phyloP scores from a whole-genome alignment of 2,797 vertebrate species.

The Macropodus opercularis region DNA sequence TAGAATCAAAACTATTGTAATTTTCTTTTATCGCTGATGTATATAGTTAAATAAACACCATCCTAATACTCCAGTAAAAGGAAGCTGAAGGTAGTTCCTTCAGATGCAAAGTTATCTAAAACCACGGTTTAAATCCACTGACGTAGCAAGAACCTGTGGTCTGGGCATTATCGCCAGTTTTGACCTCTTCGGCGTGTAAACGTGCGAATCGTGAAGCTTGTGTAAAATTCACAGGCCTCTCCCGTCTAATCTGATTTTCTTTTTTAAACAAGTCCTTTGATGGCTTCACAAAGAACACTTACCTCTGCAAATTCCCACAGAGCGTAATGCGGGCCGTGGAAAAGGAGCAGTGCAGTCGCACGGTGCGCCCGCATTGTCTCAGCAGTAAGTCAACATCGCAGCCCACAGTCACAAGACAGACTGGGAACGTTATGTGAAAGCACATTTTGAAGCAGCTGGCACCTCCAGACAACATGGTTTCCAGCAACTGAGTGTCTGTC shows the following conservation, averaged over 20 bases:
- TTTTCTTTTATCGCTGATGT: no score
- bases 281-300: constrained; percentile 47
- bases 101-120: no score
- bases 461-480: no score
- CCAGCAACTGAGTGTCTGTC: no score
- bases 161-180: constrained; percentile 27
- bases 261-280: constrained; percentile 63
- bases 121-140: no score
- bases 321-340: constrained; percentile 63
- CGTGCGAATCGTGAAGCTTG: constrained; percentile 48
- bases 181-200: constrained; percentile 29
- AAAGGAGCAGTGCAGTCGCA: constrained; percentile 45
- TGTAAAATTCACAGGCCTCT: constrained; percentile 44
- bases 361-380: constrained; percentile 47
- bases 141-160: constrained; percentile 8
- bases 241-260: constrained; percentile 71
- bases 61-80: no score
- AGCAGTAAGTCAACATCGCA: constrained; percentile 19
- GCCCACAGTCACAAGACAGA: neutral
- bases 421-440: no score
- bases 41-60: no score
- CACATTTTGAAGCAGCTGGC: no score
- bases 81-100: no score
- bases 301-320: constrained; percentile 57
- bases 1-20: neutral